Base-by-base conservation (phyloP, 2,113 vertebrate genomes). In the Odontophorus gujanensis region DNA sequence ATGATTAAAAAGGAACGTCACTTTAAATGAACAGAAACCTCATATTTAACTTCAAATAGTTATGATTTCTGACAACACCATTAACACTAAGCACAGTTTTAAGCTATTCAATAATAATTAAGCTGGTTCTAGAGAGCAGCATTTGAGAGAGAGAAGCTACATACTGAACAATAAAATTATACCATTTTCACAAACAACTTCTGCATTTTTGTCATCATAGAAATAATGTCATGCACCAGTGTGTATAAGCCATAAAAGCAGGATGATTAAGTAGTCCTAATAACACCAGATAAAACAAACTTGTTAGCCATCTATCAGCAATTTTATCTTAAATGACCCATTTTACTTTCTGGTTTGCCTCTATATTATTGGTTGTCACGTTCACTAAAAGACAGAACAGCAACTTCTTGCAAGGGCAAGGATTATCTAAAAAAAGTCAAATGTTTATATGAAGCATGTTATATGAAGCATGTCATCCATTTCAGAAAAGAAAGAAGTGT, bases 81-180 rank as follows among this genome's bases (percentile, higher is more conserved):
- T 88, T 95, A 93, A 92, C 16, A 78, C 11, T 90, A 91, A 94
- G 89, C 95, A 87, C 87, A 91, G 85, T 38, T 96, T 95, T 90
- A 78, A 91, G 43, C 34, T 78, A 65, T 40, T 92, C 81, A 85
- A 82, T 95, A 94, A 90, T 91, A 92, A 59, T 48, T 71, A 68
- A 8, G 19, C 61, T 38, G 61, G 57, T 61, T 95, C 95, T 90
- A 83, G 68, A 80, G 7, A 74, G 21, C 15, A 40, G 47, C 68
- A 85, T 93, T 92, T 83, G 75, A 61, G 81, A 89, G 26, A 40
- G 61, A 16, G 87, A 84, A 86, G 48, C 93, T 69, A 53, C 48
- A 61, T 67, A 65, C 28, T 25, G 43, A 91, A 88, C 68, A 81
- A 17, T 81, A 65, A 91, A 89, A 97, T 95, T 90, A 91, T 7